These are phyloP conservation scores for Actinernus sp. DNA, from an alignment of 92 coral and sea anemone genomes.

Conservation along the genomic window DNA sequence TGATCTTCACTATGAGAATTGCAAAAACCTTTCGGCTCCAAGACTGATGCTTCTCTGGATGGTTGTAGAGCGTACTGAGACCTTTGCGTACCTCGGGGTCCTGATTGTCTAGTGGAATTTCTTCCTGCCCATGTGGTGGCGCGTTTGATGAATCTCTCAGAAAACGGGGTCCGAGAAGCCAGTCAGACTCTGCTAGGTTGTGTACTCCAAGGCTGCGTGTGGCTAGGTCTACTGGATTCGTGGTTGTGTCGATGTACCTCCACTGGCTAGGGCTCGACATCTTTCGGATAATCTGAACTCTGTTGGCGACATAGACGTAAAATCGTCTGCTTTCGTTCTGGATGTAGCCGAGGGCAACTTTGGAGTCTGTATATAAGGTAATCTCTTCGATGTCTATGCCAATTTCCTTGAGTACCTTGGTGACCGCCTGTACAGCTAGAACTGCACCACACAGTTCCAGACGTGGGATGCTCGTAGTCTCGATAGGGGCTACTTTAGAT, in stretches of 20 bases:
- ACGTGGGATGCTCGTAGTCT: constrained; percentile 34
- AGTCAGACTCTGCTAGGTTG: constrained; percentile 1
- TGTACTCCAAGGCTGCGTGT: constrained; percentile 13
- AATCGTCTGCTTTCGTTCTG: constrained; percentile 22
- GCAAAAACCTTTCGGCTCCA: constrained; percentile 7
- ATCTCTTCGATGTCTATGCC: constrained; percentile 10
- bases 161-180: too few species aligned
- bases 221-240: constrained; percentile 44
- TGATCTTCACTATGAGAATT: constrained; percentile 4
- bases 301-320: constrained; percentile 42
- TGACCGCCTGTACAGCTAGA: constrained; percentile 17
- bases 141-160: not conserved
- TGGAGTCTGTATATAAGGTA: constrained; percentile 44
- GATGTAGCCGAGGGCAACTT: constrained; percentile 36
- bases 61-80: not conserved
- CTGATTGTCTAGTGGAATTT: not conserved
- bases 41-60: not conserved
- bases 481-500: constrained; percentile 20
- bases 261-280: constrained; percentile 17
- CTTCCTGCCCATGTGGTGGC: not conserved
- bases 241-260: constrained; percentile 17
- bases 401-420: constrained; percentile 3
- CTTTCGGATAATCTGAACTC: constrained; percentile 19
- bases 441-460: constrained; percentile 52
- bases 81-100: too few species aligned